phyloP scores from a whole-genome alignment of 2,113 vertebrate species.

The Sula dactylatra region DNA sequence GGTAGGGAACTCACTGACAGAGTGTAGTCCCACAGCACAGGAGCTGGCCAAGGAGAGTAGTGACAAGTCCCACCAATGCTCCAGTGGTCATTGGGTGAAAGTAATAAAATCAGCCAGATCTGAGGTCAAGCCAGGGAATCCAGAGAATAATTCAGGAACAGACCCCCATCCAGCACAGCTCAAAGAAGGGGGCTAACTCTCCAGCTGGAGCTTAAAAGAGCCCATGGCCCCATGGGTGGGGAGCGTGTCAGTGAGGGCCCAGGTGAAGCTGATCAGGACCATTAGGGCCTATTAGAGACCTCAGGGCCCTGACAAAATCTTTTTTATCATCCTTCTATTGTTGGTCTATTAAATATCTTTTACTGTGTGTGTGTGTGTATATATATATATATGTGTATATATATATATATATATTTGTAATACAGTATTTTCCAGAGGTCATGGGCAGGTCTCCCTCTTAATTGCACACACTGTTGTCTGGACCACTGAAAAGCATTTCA shows the following conservation, averaged over 20 bases:
- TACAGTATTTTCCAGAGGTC: not conserved
- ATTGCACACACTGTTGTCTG: not conserved
- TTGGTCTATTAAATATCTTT: not conserved
- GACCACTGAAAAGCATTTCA: not conserved
- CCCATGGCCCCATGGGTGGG: accelerated
- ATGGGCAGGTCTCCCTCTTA: not conserved
- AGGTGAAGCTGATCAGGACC: not conserved
- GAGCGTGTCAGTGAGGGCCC: accelerated
- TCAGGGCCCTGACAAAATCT: not conserved
- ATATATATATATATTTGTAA: not conserved
- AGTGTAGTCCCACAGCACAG: no score
- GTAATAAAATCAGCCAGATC: not conserved
- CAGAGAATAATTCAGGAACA: not conserved
- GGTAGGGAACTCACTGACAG: not conserved
- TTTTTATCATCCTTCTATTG: not conserved
- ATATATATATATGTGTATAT: no score
- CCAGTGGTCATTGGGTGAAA: accelerated
- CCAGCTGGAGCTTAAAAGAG: not conserved
- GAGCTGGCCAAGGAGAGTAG: not conserved
- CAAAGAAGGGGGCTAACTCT: accelerated
- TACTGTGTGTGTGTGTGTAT: no score
- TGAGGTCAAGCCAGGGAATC: not conserved
- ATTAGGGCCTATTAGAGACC: not conserved
- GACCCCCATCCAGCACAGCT: accelerated
- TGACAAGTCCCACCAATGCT: accelerated